Evolutionary conservation across 2,888 invertebrate species (phyloP), one percentile per base, ranked within the genome.

Genomic region (Oxystoma pomonae): DNA sequence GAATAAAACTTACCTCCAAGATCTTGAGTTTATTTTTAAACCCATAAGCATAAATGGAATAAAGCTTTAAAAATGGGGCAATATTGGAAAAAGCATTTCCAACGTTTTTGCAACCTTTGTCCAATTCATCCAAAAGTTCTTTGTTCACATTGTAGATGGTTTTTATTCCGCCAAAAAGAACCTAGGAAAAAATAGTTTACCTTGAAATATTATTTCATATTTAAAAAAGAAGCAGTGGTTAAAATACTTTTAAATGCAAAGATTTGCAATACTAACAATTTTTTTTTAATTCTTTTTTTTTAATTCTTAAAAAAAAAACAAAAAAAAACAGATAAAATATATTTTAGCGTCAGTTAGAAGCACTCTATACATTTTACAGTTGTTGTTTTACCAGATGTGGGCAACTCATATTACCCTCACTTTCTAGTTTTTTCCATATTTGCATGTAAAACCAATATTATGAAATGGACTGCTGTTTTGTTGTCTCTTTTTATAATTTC

Each of bases 41-140:
- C 71, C 88, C 89, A 65, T 87, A 90, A 0, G 91, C 91, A 76
- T 91, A 91, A 0, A 87, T 86, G 0, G 91, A 90, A 74, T 92
- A 92, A 17, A 91, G 76, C 77, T 91, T 92, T 60, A 92, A 86
- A 75, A 88, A 91, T 1, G 91, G 91, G 1, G 89, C 90, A 65
- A 91, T 83, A 73, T 86, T 87, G 0, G 85, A 81, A 76, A 92
- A 91, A 0, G 90, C 88, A 58, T 81, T 77, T 0, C 87, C 86
- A 5, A 90, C 82, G 75, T 87, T 85, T 22, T 85, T 83, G 64
- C 81, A 77, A 70, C 85, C 81, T 5, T 80, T 71, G 68, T 84
- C 83, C 57, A 90, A 75, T 72, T 87, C 85, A 5, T 81, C 79
- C 3, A 88, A 74, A 7, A 89, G 78, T 72, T 87, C 86, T 1